Percentiles rank a stretch among this genome's conserved stretches.
These are phyloP conservation scores for Neodiprion lecontei DNA, from an alignment of 1,140 invertebrate species.

Conservation along the genomic window DNA sequence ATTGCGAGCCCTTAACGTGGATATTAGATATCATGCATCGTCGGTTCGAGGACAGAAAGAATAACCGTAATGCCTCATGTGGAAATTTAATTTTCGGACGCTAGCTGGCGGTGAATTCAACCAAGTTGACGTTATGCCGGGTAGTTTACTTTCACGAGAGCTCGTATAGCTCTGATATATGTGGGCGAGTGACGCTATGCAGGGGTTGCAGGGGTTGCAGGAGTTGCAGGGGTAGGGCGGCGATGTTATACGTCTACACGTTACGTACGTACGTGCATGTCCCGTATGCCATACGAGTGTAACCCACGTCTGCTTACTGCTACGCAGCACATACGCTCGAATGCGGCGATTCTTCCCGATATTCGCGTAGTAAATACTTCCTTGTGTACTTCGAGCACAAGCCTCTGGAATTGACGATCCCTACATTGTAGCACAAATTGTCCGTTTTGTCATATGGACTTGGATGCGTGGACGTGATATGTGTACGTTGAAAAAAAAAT, in stretches of 20 bases:
- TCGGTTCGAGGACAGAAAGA: too few species aligned
- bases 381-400: too few species aligned
- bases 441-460: too few species aligned
- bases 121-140: background rate
- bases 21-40: too few species aligned
- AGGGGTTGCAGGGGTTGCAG: too few species aligned
- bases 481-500: too few species aligned
- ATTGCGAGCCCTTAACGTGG: too few species aligned
- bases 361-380: background rate
- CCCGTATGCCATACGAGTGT: background rate
- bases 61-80: background rate
- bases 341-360: background rate
- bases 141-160: background rate
- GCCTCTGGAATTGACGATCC: too few species aligned
- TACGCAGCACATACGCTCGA: background rate
- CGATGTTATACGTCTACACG: background rate
- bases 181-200: background rate
- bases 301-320: background rate
- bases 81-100: slow-evolving; percentile 1
- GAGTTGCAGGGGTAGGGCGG: background rate
- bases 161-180: background rate
- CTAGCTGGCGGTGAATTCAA: background rate
- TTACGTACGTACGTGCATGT: background rate
- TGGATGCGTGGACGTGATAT: too few species aligned
- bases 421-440: too few species aligned